Conservation (phyloP, 2,113 vertebrate genomes). For the Procavia capensis region DNA sequence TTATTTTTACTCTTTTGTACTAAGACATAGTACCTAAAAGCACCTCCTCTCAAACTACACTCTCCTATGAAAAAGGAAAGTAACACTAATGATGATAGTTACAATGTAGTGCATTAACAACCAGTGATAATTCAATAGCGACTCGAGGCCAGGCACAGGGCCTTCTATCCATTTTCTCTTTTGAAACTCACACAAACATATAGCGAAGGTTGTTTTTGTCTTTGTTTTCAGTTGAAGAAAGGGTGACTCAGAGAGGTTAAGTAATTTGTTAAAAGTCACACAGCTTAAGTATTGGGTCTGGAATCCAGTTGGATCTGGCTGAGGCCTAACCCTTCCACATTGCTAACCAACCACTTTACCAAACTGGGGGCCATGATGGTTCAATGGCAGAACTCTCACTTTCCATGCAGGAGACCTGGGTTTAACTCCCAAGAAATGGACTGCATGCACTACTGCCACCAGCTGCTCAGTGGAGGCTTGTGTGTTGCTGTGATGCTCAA, state of each 20-base stretch:
- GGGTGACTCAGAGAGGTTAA: background rate
- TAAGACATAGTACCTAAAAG: background rate
- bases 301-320: background rate
- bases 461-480: too few species aligned
- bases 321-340: background rate
- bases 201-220: background rate
- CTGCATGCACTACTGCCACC: too few species aligned
- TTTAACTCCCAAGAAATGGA: background rate
- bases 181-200: background rate
- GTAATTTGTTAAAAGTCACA: background rate
- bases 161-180: background rate
- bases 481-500: too few species aligned
- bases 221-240: background rate
- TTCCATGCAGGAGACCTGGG: background rate
- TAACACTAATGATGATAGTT: background rate
- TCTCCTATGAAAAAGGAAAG: background rate
- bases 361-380: background rate
- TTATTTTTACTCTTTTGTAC: background rate
- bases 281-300: background rate
- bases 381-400: background rate
- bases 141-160: background rate
- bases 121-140: background rate
- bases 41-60: background rate
- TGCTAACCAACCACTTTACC: background rate
- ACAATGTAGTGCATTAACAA: background rate